Base-by-base conservation (phyloP, 64 coral and sea anemone genomes). In the Pachyseris speciosa region DNA sequence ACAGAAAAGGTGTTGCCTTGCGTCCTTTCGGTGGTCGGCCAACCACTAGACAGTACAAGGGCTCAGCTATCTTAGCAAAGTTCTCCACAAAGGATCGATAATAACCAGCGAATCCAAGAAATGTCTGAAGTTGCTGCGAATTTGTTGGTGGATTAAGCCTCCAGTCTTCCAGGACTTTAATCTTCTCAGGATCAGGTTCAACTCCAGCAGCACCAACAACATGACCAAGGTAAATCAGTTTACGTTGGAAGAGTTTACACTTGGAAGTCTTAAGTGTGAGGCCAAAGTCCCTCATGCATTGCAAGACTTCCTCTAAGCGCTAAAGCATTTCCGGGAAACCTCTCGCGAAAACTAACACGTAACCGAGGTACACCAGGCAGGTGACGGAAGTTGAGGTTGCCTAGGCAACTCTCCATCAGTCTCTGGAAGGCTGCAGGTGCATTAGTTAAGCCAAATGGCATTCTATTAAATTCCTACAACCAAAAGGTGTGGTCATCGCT, bases 161-260 rank as follows among this genome's bases (percentile, higher is more conserved):
- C 83, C 83, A 86, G 13, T 86, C 72, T 33, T 63, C 60, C 2
- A 89, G 13, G 12, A 42, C 69, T 63, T n/a, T 37, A 0, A 63
- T 10, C 52, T 89, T 89, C 50, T 78, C 52, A 0, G 87, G 87
- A 12, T 91, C 89, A 25, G 89, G n/a, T 45, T 53, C 64, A 4
- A 91, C 74, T 29, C 89, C 89, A 13, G n/a, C 78, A 20, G 12
- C 24, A 43, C 47, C 42, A 33, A 91, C 78, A 32, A 91, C 66
- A 55, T 91, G 78, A 16, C 89, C 78, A 38, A 91, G 79, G 68
- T 91, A 91, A 13, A 10, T 84, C 9, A 84, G 44, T 37, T 91
- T 40, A 25, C 26, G 17, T 49, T 77, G 50, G 31, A 89, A 78
- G 9, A 63, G 59, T 30, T 59, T 25, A 45, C 89, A 84, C 52